Evolutionary conservation across 2,888 invertebrate genomes (phyloP).

Genomic region (Drosophila infuscata): DNA sequence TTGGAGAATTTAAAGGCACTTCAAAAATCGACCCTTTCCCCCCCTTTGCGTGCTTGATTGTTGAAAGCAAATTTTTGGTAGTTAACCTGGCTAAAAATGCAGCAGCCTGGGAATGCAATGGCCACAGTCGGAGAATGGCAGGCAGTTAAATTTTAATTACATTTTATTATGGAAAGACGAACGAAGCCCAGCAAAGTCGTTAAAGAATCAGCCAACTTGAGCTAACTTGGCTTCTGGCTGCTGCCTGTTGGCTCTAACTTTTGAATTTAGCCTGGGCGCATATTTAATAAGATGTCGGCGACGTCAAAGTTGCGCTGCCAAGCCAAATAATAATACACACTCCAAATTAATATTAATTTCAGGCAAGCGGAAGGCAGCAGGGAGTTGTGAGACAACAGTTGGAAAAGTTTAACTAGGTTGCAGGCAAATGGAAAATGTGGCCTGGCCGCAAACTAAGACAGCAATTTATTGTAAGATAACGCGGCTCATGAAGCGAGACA

Average conservation of each 20-base stretch:
- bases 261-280: conserved; percentile 54
- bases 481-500: conserved; percentile 44
- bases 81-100: conserved; percentile 11
- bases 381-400: conserved; percentile 6
- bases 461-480: conserved; percentile 75
- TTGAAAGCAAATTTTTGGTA: conserved; percentile 13
- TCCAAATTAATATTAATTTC: conserved; percentile 76
- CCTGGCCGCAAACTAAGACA: conserved; percentile 66
- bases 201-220: conserved; percentile 34
- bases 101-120: conserved; percentile 40
- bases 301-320: conserved; percentile 43
- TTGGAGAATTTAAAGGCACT: neutral
- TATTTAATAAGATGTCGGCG: conserved; percentile 66
- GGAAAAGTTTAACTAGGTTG: conserved; percentile 43
- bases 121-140: conserved; percentile 35
- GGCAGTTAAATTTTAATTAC: conserved; percentile 77
- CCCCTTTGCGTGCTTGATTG: conserved; percentile 6
- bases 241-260: conserved; percentile 23
- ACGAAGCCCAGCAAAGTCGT: conserved; percentile 45
- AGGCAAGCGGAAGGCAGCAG: neutral
- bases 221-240: conserved; percentile 21
- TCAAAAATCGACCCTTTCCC: neutral
- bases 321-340: conserved; percentile 66
- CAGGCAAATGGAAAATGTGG: conserved; percentile 13
- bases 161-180: conserved; percentile 64